These are phyloP conservation scores for Diploscapter pachys DNA, from an alignment of 1,140 invertebrate genomes.

Conservation along the genomic window DNA sequence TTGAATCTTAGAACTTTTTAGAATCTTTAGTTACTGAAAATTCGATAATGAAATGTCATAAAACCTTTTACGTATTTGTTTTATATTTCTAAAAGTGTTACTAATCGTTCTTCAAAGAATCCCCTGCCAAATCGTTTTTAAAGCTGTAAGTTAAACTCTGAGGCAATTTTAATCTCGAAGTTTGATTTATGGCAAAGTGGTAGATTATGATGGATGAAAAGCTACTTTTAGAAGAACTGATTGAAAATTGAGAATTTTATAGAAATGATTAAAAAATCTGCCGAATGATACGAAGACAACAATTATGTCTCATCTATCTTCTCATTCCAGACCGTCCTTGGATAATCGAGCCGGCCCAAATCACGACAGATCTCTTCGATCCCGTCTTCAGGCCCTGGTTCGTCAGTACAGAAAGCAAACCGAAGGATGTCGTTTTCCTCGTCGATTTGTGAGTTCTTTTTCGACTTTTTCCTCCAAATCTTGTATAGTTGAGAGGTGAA, in stretches of 20 bases:
- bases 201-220: too few relatives aligned
- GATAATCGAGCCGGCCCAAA: conserved; percentile 34
- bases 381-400: conserved; percentile 41
- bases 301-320: background rate
- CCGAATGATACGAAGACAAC: too few relatives aligned
- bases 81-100: too few relatives aligned
- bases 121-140: too few relatives aligned
- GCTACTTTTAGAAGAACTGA: background rate
- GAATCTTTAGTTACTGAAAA: too few relatives aligned
- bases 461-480: background rate
- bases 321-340: conserved; percentile 12
- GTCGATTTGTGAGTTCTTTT: conserved; percentile 39
- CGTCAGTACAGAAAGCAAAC: conserved; percentile 32
- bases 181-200: too few relatives aligned
- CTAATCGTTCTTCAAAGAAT: too few relatives aligned
- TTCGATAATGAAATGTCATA: too few relatives aligned
- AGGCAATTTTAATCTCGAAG: too few relatives aligned
- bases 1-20: too few relatives aligned
- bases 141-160: too few relatives aligned
- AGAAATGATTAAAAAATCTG: background rate
- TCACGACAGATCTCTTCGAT: conserved; percentile 42
- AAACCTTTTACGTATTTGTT: too few relatives aligned
- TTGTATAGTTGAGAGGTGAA: background rate
- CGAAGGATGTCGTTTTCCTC: conserved; percentile 41
- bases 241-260: background rate